Evolutionary conservation across 2,888 invertebrate genomes (phyloP).

Genomic region (Lasioglossum lativentre): DNA sequence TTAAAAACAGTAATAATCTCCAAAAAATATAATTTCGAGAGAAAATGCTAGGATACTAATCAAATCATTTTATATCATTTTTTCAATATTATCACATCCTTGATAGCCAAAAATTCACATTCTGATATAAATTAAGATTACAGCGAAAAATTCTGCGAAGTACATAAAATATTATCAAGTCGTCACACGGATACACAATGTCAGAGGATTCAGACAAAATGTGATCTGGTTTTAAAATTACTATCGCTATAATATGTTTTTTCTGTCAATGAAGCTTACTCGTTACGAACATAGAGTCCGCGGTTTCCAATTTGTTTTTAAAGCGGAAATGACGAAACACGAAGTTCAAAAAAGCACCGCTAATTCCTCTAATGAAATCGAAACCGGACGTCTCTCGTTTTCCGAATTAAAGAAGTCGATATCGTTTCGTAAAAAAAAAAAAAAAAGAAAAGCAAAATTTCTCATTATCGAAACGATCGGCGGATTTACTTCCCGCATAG

Average conservation of each 20-base stretch:
- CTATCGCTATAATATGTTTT: neutral
- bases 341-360: neutral
- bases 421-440: neutral
- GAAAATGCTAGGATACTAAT: neutral
- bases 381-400: neutral
- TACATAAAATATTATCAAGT: neutral
- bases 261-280: neutral
- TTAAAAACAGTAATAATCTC: neutral
- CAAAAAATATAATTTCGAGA: too few species aligned
- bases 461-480: neutral
- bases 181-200: too few species aligned
- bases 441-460: neutral
- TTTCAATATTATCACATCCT: neutral
- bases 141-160: neutral
- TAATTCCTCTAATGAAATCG: neutral
- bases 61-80: neutral
- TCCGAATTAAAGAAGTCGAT: neutral
- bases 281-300: neutral
- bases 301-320: neutral
- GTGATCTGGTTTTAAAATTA: neutral
- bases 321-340: neutral
- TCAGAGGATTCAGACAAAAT: neutral
- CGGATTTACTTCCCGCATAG: neutral
- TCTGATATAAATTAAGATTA: neutral
- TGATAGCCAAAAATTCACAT: neutral